These are phyloP conservation scores for Bombus pyrosoma DNA, from an alignment of 1,140 invertebrate species.

Conservation along the genomic window DNA sequence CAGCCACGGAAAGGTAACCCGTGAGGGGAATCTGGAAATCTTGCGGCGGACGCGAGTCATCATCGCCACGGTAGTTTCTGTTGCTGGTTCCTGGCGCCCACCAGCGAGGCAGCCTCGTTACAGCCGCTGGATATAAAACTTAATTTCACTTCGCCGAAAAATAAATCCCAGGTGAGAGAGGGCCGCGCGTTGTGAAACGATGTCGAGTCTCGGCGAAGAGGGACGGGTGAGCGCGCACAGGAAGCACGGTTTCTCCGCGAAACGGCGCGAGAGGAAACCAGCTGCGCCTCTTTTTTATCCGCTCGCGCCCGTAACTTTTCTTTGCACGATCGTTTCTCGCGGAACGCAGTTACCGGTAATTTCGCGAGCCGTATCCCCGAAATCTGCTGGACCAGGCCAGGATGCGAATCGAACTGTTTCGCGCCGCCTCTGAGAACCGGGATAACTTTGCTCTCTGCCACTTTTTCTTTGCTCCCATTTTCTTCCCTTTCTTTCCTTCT, in stretches of 20 bases:
- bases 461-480: background rate
- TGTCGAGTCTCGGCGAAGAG: background rate
- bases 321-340: conserved; percentile 27
- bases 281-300: conserved; percentile 40
- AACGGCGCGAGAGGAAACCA: conserved; percentile 23
- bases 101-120: conserved; percentile 61
- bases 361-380: conserved; percentile 43
- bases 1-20: background rate
- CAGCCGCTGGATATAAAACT: conserved; percentile 68
- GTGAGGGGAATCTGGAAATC: conserved; percentile 7
- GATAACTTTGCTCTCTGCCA: background rate
- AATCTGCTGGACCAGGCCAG: conserved; percentile 4
- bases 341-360: conserved; percentile 47
- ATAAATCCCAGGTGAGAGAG: conserved; percentile 53
- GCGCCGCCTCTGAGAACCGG: conserved; percentile 11
- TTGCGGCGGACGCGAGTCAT: conserved; percentile 54
- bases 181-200: background rate
- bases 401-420: conserved; percentile 32
- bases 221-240: background rate
- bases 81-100: conserved; percentile 55
- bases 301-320: conserved; percentile 47
- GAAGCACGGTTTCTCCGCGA: conserved; percentile 43
- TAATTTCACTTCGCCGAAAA: conserved; percentile 73
- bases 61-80: conserved; percentile 59
- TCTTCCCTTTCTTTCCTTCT: background rate